Base-by-base conservation (phyloP, 2,797 vertebrate species). In the Danionella dracula region DNA sequence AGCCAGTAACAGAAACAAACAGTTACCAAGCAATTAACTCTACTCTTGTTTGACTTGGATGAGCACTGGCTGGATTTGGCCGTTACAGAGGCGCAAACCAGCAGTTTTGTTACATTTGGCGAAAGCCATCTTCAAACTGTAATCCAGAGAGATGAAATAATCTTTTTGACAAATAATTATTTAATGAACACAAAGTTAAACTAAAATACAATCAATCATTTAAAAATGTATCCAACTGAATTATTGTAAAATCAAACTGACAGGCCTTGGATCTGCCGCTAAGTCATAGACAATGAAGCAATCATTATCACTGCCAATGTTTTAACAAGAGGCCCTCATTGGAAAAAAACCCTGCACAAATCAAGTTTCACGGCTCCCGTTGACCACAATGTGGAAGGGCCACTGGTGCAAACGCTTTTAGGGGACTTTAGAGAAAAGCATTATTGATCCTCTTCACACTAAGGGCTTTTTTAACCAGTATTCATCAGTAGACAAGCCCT, bases 361-460 rank as follows among this genome's bases (percentile, higher is more conserved):
- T 85, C 76, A 66, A 55, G 72, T 85, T 83, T 79, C 79, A 84
- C 62, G 75, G 73, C 72, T 63, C 50, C 64, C 31, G 61, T 16
- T 0, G 23, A 45, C 66, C 44, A 81, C 58, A 79, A 79, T 78
- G 72, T 66, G 29, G 44, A 37, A 29, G 29, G 73, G 70, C 67
- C 54, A 53, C 59, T 53, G 35, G 41, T 59, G 66, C 58, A 72
- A 72, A 27, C 34, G 38, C 73, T 68, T 66, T 19, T 23, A 58
- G 68, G 71, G 61, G 69, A 23, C 62, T 29, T 38, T 73, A 66
- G 56, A 74, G 54, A 59, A 61, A 71, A 64, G 63, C 66, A 32
- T 50, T 54, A 65, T 62, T 60, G 65, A 68, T 72, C 72, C 40
- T 68, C 67, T 70, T 72, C 34, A 70, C 49, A 53, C 23, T 49